Percentiles rank a stretch among this genome's conserved stretches.
Conservation (phyloP, 2,888 invertebrate species). For the Lepidocyrtinus sp. region DNA sequence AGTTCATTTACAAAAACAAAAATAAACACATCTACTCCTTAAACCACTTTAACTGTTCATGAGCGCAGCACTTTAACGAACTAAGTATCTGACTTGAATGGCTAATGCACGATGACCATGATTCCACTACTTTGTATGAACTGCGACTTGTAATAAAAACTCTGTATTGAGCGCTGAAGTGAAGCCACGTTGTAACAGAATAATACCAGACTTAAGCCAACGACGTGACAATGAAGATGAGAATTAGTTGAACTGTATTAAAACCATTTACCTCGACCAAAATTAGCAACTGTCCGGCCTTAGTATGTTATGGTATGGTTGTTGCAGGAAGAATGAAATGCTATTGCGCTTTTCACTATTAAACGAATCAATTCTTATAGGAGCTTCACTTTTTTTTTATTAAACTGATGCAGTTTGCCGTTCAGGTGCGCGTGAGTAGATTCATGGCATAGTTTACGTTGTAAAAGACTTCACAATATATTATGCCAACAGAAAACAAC, state of each 20-base stretch:
- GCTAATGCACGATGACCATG: background rate
- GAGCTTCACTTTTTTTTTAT: no score
- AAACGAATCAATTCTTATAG: no score
- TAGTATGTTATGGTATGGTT: no score
- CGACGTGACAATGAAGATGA: constrained; percentile 16
- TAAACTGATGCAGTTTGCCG: no score
- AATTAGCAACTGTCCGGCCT: constrained; percentile 3
- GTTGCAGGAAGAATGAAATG: constrained; percentile 4
- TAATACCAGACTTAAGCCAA: background rate
- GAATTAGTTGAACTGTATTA: background rate
- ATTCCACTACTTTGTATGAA: background rate
- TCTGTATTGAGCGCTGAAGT: background rate
- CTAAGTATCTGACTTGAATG: constrained; percentile 3
- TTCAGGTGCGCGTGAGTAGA: constrained; percentile 38
- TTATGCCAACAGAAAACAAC: no score
- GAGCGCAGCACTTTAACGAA: background rate
- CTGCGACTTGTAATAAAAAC: background rate
- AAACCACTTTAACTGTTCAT: no score
- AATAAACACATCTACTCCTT: no score
- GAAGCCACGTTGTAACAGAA: background rate
- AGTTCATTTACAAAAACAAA: no score
- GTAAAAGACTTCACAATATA: background rate
- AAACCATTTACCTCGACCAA: background rate
- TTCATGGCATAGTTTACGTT: constrained; percentile 46
- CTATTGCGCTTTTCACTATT: no score